Evolutionary conservation across 2,113 vertebrate genomes (phyloP).

Genomic region (Trinectes maculatus): DNA sequence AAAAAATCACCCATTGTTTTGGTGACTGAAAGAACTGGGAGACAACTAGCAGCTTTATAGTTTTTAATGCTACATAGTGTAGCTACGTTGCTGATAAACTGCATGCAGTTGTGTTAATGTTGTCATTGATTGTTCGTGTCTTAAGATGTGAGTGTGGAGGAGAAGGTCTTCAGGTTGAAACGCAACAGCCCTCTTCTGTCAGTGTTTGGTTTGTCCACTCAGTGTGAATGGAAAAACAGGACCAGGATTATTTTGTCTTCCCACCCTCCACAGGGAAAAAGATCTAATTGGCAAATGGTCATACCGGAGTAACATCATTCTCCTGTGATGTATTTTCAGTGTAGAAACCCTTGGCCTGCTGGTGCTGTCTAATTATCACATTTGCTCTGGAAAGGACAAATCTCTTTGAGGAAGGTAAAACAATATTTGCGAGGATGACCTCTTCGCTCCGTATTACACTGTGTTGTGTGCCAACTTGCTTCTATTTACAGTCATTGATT

Average conservation of each 20-base stretch:
- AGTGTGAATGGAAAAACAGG: no score
- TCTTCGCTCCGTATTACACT: background rate
- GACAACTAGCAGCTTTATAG: no score
- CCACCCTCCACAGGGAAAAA: background rate
- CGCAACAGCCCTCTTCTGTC: no score
- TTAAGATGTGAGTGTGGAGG: no score
- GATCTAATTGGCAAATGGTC: background rate
- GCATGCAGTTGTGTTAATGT: no score
- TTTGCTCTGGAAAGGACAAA: background rate
- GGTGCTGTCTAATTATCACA: background rate
- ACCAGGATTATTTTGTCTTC: background rate
- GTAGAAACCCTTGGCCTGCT: background rate
- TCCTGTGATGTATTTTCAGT: background rate
- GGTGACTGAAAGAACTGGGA: no score
- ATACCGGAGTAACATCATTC: background rate
- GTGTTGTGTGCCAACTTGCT: background rate
- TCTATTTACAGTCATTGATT: constrained; percentile 6
- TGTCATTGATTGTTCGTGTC: no score
- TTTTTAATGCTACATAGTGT: no score
- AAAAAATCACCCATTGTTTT: background rate
- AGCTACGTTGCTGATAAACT: no score
- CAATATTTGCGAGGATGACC: constrained; percentile 11
- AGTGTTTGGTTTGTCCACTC: no score
- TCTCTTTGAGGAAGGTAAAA: constrained; percentile 13
- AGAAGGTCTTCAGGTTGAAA: no score